phyloP scores from a whole-genome alignment of 2,797 vertebrate species.

The Siniperca obscura region DNA sequence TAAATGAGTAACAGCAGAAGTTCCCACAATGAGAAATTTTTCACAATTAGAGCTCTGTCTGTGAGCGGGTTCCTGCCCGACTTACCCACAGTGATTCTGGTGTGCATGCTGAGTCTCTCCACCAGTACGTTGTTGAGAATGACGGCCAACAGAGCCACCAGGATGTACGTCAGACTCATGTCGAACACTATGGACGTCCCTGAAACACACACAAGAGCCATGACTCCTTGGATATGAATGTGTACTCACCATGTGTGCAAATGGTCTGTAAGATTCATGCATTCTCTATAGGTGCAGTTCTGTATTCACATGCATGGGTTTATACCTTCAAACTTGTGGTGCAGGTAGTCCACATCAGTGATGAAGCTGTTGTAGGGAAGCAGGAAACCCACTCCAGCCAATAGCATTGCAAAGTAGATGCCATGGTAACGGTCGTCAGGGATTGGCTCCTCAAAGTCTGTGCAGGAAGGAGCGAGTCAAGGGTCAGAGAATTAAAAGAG shows the following conservation, averaged over 20 bases:
- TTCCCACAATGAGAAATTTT: conserved; percentile 12
- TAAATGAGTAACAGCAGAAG: conserved; percentile 19
- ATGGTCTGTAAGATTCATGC: not conserved
- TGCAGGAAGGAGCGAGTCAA: conserved; percentile 34
- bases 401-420: conserved; percentile 97
- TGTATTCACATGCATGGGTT: not conserved
- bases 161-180: conserved; percentile 97
- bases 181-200: conserved; percentile 97
- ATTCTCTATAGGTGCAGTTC: not conserved
- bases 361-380: conserved; percentile 99
- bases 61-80: conserved; percentile 8
- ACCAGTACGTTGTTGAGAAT: conserved; percentile 95
- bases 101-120: conserved; percentile 94
- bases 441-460: conserved; percentile 88
- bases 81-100: conserved; percentile 94
- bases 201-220: conserved; percentile 59
- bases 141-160: conserved; percentile 93
- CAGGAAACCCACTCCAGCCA: conserved; percentile 97
- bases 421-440: conserved; percentile 96
- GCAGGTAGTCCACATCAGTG: conserved; percentile 96
- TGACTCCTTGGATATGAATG: not conserved
- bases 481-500: conserved; percentile 43
- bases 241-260: not conserved
- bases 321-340: conserved; percentile 94
- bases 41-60: conserved; percentile 4